These are phyloP conservation scores for Ophion slaviceki DNA, from an alignment of 2,888 invertebrate genomes.

Conservation along the genomic window DNA sequence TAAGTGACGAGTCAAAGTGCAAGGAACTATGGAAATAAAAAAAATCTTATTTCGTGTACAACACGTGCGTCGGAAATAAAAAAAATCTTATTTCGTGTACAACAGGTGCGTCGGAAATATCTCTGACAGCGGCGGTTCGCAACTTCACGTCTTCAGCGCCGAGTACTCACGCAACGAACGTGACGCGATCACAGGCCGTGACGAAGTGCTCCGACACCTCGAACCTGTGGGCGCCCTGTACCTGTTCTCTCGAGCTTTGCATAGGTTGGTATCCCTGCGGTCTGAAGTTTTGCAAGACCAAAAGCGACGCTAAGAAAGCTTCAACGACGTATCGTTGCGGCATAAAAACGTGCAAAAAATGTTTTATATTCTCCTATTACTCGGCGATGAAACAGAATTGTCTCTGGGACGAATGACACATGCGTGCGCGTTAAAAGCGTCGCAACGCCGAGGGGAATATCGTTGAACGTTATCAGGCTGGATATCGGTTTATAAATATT, in stretches of 20 bases:
- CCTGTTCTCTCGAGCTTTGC: constrained; percentile 94
- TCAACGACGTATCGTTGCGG: constrained; percentile 94
- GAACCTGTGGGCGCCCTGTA: constrained; percentile 90
- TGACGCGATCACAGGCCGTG: constrained; percentile 76
- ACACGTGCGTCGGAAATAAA: constrained; percentile 89
- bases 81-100: background rate
- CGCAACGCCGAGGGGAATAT: constrained; percentile 9
- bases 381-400: constrained; percentile 93
- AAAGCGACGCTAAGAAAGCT: constrained; percentile 88
- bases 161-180: constrained; percentile 70
- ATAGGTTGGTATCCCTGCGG: constrained; percentile 99
- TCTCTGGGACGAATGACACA: constrained; percentile 91
- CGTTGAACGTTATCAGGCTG: background rate
- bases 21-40: background rate
- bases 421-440: constrained; percentile 69
- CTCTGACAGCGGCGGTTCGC: constrained; percentile 89
- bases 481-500: constrained; percentile 28
- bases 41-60: background rate
- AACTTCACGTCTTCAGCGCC: constrained; percentile 87
- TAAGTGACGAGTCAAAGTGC: background rate
- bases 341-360: constrained; percentile 97
- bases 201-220: constrained; percentile 88
- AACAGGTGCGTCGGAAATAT: constrained; percentile 89
- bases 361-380: constrained; percentile 94
- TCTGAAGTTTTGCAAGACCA: constrained; percentile 96